Percentiles rank a stretch among this genome's conserved stretches.
Conservation (phyloP, 2,113 vertebrate species). For the Triplophysa rosa region DNA sequence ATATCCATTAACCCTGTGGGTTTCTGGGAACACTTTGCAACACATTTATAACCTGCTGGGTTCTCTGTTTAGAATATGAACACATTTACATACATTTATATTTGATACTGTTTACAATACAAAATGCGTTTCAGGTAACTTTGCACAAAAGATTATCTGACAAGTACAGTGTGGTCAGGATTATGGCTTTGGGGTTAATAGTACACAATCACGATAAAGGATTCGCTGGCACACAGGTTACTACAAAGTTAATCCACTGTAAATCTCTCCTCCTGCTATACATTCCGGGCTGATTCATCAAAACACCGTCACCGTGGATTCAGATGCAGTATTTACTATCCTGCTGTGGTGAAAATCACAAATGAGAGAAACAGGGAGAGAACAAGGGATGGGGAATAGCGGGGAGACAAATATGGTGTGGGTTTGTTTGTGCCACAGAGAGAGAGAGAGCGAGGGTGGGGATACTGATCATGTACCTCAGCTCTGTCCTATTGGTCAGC, state of each 20-base stretch:
- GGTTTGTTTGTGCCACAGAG: not conserved
- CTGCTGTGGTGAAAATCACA: conserved; percentile 4
- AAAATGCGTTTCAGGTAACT: not conserved
- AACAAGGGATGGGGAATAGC: conserved; percentile 8
- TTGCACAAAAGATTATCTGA: conserved; percentile 6
- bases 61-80: not conserved
- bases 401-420: not conserved
- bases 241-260: conserved; percentile 34
- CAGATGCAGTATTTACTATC: not conserved
- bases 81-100: not conserved
- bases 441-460: not conserved
- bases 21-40: not conserved
- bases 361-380: not conserved
- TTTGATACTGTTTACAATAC: not conserved
- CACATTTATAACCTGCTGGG: too few species aligned
- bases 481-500: conserved; percentile 44
- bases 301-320: conserved; percentile 5
- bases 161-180: conserved; percentile 26
- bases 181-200: conserved; percentile 22
- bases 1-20: not conserved
- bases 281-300: conserved; percentile 13
- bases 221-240: conserved; percentile 22
- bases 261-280: conserved; percentile 11
- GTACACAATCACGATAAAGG: conserved; percentile 23
- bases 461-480: conserved; percentile 33